Evolutionary conservation across 2,888 invertebrate genomes (phyloP), one percentile per base, ranked within the genome.

Genomic region (Litoditis marina): DNA sequence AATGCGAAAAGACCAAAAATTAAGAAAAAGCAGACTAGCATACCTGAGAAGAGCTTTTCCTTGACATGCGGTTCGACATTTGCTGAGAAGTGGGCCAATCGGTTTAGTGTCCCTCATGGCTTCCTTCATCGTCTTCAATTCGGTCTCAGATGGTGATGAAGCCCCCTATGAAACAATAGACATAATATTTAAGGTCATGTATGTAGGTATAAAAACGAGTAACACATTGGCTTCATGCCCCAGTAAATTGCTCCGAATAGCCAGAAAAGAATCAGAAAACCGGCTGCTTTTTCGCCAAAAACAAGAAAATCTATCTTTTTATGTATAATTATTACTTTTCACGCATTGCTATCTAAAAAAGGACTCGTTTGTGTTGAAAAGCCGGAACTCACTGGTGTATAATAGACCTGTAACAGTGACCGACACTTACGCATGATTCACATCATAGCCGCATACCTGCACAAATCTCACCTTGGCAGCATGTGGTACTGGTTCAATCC

Each of bases 61-160:
- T 55, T 76, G 76, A 59, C 70, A 71, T 2, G 57, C 68, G 6
- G 96, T 98, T 84, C 89, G 90, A 84, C 95, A 95, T 57, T 91
- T 88, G 82, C 90, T 90, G 0, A 94, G 88, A 19, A 98, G 86
- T 0, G 89, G 89, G 0, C 93, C 94, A 4, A 94, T 91, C 0
- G 94, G 95, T 74, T 94, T 93, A 0, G 92, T 91, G 78, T 94
- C 94, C 58, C 89, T 87, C 30, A 96, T 85, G 36, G 90, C 91
- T 54, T 90, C 88, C 83, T 93, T 90, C 66, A 96, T 84, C 36
- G 89, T 88, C 55, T 87, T 86, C 58, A 96, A 85, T 83, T 91
- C 88, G 34, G 84, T 83, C 49, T 88, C 87, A 64, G 86, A 44
- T 11, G 58, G 16, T n/a, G 46, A 46, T 6, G 31, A 8, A 8